A percentile compares a stretch with the other conserved stretches of the same genome.
phyloP scores from a whole-genome alignment of 92 coral and sea anemone genomes.

The Parazoanthus darwini region DNA sequence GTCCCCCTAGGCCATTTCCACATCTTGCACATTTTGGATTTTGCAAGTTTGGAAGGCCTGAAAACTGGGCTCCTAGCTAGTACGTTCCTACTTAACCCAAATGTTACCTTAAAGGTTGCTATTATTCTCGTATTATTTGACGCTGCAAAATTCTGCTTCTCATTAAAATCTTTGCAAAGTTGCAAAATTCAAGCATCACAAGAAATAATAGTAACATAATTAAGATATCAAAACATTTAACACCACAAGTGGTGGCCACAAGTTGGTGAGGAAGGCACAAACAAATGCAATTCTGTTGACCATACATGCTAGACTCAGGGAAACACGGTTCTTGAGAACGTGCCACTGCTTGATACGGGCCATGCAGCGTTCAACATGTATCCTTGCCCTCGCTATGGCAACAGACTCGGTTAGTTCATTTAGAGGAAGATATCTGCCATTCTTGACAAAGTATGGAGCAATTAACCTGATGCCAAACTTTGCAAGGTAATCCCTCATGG shows the following conservation, averaged over 20 bases:
- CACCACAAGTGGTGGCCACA: conserved; percentile 8
- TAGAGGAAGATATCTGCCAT: conserved; percentile 7
- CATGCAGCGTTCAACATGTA: conserved; percentile 17
- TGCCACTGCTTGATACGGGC: conserved; percentile 21
- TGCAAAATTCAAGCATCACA: neutral
- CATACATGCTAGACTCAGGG: conserved; percentile 13
- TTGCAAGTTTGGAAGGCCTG: no score
- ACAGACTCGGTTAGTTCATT: conserved; percentile 14
- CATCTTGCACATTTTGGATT: no score
- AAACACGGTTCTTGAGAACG: neutral
- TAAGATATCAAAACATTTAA: neutral
- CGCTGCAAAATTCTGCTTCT: no score
- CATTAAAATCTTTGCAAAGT: no score
- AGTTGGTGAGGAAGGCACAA: conserved; percentile 19
- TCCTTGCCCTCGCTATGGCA: conserved; percentile 14
- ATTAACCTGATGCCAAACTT: neutral
- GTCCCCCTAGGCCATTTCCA: no score
- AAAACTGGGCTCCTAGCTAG: no score
- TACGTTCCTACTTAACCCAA: no score
- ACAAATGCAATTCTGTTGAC: conserved; percentile 19
- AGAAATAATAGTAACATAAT: neutral
- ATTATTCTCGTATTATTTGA: no score
- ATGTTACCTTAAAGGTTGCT: no score
- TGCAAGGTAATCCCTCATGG: neutral
- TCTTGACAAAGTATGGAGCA: conserved; percentile 12